Percentiles rank a stretch among this genome's conserved stretches.
These are phyloP conservation scores for Homarus gammarus DNA, from an alignment of 2,888 invertebrate genomes.

Conservation along the genomic window DNA sequence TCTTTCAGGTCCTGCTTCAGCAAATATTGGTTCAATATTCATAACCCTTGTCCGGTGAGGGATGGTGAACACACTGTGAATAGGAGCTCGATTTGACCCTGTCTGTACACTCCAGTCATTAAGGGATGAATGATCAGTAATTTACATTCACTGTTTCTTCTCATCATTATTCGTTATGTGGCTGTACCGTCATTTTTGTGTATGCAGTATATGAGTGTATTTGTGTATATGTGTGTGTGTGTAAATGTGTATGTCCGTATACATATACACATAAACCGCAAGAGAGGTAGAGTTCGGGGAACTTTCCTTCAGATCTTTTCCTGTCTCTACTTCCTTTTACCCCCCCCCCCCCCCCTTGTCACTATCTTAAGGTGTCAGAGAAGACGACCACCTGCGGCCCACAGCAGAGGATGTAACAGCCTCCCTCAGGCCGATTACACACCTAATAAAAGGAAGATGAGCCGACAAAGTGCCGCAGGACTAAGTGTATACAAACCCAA, in stretches of 20 bases:
- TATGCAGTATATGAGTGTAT: constrained; percentile 5
- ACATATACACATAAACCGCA: not conserved
- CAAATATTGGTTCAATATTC: constrained; percentile 38
- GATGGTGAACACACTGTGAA: not conserved
- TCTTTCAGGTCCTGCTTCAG: constrained; percentile 7
- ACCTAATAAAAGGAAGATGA: too few relatives aligned
- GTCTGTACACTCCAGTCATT: not conserved
- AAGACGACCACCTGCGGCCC: too few relatives aligned
- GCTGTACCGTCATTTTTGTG: constrained; percentile 1
- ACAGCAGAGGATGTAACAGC: too few relatives aligned
- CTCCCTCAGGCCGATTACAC: too few relatives aligned
- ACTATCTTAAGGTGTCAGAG: too few relatives aligned
- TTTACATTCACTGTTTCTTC: constrained; percentile 25
- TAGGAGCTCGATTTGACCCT: not conserved
- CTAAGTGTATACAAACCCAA: too few relatives aligned
- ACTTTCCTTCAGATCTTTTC: too few relatives aligned
- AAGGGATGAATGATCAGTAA: constrained; percentile 18
- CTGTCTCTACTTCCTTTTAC: not conserved
- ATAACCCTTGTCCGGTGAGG: constrained; percentile 13
- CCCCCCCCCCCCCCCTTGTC: not conserved
- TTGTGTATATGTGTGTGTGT: not conserved
- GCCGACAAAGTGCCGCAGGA: too few relatives aligned
- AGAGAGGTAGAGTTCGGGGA: too few relatives aligned
- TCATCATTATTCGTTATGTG: constrained; percentile 32
- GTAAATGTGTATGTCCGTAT: not conserved